These are phyloP conservation scores for Dyspetes luteomarginatus DNA, from an alignment of 2,888 invertebrate genomes.

Conservation along the genomic window DNA sequence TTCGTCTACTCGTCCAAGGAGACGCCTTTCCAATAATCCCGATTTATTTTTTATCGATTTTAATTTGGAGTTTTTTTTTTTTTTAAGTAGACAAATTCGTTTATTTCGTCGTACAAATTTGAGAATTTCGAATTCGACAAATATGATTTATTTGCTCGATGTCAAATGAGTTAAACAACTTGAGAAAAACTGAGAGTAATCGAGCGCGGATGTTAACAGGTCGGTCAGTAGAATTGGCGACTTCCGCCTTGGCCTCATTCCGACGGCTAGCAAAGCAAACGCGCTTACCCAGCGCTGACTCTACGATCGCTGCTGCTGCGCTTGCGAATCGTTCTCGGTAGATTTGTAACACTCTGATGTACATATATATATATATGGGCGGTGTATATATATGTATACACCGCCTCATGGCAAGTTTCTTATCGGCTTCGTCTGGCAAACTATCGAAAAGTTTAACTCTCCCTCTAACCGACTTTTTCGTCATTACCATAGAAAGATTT, in stretches of 20 bases:
- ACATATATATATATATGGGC: constrained; percentile 16
- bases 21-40: too few species aligned
- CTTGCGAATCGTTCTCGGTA: constrained; percentile 51
- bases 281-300: constrained; percentile 45
- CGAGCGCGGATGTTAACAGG: constrained; percentile 73
- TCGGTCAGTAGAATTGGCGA: constrained; percentile 75
- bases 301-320: constrained; percentile 1
- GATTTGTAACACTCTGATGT: constrained; percentile 42
- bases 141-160: constrained; percentile 1
- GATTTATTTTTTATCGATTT: too few species aligned
- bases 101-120: neutral
- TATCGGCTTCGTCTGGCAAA: neutral
- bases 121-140: neutral
- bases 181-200: constrained; percentile 55
- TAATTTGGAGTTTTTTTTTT: neutral
- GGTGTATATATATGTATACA: constrained; percentile 9
- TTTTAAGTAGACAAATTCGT: neutral
- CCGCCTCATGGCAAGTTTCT: constrained; percentile 1
- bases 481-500: too few species aligned
- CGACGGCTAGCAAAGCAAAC: constrained; percentile 62
- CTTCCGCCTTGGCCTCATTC: constrained; percentile 78
- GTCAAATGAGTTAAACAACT: constrained; percentile 27
- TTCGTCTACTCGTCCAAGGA: too few species aligned
- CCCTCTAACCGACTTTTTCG: too few species aligned
- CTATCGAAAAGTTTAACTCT: neutral